Conservation (phyloP, 2,888 invertebrate species). For the Rhimphoctona megacephalus region DNA sequence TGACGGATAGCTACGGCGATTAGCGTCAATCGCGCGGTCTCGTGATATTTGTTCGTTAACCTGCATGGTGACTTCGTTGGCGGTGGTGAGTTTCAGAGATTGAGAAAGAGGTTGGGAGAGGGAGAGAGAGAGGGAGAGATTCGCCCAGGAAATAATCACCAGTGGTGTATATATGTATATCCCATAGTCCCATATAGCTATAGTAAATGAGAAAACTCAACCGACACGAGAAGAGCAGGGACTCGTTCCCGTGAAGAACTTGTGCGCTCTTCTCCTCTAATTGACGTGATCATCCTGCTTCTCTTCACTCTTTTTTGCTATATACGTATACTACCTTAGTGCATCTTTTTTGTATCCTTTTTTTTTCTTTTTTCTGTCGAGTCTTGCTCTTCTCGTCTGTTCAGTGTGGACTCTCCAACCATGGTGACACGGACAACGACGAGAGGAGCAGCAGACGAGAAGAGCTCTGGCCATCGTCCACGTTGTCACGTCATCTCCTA, state of each 20-base stretch:
- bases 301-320: constrained; percentile 22
- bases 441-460: constrained; percentile 44
- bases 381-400: constrained; percentile 50
- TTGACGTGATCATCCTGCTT: constrained; percentile 71
- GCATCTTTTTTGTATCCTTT: background rate
- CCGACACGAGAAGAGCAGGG: constrained; percentile 45
- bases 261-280: constrained; percentile 71
- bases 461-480: constrained; percentile 62
- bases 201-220: constrained; percentile 45
- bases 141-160: constrained; percentile 61
- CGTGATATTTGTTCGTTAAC: constrained; percentile 77
- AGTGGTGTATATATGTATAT: constrained; percentile 37
- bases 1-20: constrained; percentile 74
- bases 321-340: constrained; percentile 9
- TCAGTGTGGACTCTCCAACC: constrained; percentile 39
- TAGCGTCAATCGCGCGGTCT: constrained; percentile 72
- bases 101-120: background rate
- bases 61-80: constrained; percentile 58
- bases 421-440: constrained; percentile 55
- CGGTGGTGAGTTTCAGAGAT: constrained; percentile 39
- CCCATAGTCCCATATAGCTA: constrained; percentile 36
- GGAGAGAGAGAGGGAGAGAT: constrained; percentile 14
- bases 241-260: constrained; percentile 58
- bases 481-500: constrained; percentile 72
- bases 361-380: constrained; percentile 38